Percentiles rank a stretch among this genome's conserved stretches.
phyloP scores from a whole-genome alignment of 2,888 invertebrate genomes.

The Synergus itoensis region DNA sequence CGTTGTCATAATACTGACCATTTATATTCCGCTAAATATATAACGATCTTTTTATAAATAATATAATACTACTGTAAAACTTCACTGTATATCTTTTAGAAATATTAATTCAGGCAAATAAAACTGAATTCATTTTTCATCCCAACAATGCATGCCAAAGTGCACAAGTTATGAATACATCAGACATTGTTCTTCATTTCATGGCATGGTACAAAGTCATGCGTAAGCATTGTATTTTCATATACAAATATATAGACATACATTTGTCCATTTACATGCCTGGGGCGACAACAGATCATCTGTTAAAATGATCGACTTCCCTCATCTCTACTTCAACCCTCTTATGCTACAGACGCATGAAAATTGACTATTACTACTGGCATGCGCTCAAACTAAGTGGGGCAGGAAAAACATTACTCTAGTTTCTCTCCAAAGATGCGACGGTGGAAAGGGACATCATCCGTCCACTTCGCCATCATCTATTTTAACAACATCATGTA shows the following conservation, averaged over 20 bases:
- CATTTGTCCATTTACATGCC: not conserved
- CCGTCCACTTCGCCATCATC: not conserved
- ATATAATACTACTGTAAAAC: not conserved
- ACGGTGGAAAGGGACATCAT: conserved; percentile 1
- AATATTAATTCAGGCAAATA: not conserved
- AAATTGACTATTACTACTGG: conserved; percentile 15
- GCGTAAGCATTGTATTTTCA: not conserved
- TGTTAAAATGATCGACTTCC: not conserved
- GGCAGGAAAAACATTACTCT: conserved; percentile 14
- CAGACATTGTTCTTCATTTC: not conserved
- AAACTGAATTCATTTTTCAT: not conserved
- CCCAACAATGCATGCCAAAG: not conserved
- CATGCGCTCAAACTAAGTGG: conserved; percentile 16
- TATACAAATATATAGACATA: not conserved
- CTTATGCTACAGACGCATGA: not conserved
- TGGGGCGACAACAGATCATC: not conserved
- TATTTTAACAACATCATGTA: conserved; percentile 24
- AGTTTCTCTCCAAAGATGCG: not conserved
- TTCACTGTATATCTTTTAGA: not conserved
- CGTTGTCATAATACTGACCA: not conserved
- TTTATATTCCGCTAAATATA: not conserved
- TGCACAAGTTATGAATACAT: not conserved
- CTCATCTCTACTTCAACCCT: not conserved
- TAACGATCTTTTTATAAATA: not conserved
- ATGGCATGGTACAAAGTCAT: not conserved